Evolutionary conservation across 2,113 vertebrate species (phyloP).

Genomic region (Oceanodroma tethys): DNA sequence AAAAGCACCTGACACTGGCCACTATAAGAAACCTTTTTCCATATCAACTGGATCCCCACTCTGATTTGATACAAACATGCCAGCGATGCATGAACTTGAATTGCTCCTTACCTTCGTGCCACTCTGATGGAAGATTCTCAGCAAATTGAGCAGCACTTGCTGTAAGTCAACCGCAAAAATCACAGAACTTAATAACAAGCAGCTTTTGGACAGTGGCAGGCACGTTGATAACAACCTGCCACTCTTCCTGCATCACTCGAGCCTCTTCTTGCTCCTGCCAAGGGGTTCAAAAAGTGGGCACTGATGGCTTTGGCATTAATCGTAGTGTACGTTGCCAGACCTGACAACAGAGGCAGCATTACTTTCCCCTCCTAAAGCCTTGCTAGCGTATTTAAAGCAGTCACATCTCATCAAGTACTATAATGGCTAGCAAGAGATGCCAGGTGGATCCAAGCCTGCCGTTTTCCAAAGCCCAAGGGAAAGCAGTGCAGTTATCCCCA

Average conservation of each 20-base stretch:
- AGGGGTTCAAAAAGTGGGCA: neutral
- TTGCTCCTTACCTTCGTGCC: neutral
- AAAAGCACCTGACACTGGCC: neutral
- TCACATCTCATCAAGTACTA: fast-evolving
- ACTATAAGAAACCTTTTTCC: neutral
- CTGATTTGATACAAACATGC: neutral
- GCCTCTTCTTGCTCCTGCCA: neutral
- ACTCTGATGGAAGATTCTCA: neutral
- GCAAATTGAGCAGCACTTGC: neutral
- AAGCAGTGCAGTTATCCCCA: neutral
- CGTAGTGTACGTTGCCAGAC: neutral
- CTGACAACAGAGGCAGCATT: neutral
- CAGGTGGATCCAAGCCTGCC: neutral
- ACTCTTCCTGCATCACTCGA: neutral
- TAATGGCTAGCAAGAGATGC: neutral
- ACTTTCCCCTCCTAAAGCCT: neutral
- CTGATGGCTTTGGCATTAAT: neutral
- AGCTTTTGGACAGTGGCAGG: neutral
- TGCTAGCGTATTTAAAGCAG: neutral
- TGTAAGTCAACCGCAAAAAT: neutral
- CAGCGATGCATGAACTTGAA: fast-evolving
- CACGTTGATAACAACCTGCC: neutral
- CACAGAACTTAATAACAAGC: fast-evolving
- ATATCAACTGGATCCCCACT: neutral
- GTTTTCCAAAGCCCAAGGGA: neutral